Base-by-base conservation (phyloP, 2,888 invertebrate genomes). In the Piscicola geometra region DNA sequence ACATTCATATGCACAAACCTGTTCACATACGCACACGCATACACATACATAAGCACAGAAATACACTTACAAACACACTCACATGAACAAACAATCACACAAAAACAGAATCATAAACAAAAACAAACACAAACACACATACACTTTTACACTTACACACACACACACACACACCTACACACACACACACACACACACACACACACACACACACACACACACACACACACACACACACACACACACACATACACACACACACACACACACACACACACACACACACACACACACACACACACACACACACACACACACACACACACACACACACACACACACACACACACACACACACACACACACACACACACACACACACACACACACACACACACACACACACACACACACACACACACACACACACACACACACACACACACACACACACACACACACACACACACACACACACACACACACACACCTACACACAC, bases 291-390 rank as follows among this genome's bases (percentile, higher is more conserved):
- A 56, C 60, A 56, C 60, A 56, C 60, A 56, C 60, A 56, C 60
- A 56, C 60, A 56, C 60, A 56, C 60, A 56, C 60, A 56, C 60
- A 56, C 60, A 56, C 60, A 56, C 60, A 56, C 60, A 56, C 60
- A 56, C 5, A 5, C 60, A 56, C 60, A 56, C 67, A 67, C 12
- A 9, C 67, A 35, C 67, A 35, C 33, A 33, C 12, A 3, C 67
- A 67, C 67, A 67, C 67, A 67, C 67, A 67, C 67, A 67, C 67
- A 67, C 67, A 67, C 67, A 67, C 67, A 67, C 67, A 67, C 67
- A 67, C 67, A 67, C 67, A 67, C 67, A 67, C 67, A 67, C 67
- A 67, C 67, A 67, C 67, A 67, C 67, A 67, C 67, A 67, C 67
- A 67, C 67, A 67, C 67, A 67, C 67, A 67, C 67, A 67, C 67